Evolutionary conservation across 2,888 invertebrate species (phyloP), one percentile per base, ranked within the genome.

Genomic region (Ptilodon capucinus): DNA sequence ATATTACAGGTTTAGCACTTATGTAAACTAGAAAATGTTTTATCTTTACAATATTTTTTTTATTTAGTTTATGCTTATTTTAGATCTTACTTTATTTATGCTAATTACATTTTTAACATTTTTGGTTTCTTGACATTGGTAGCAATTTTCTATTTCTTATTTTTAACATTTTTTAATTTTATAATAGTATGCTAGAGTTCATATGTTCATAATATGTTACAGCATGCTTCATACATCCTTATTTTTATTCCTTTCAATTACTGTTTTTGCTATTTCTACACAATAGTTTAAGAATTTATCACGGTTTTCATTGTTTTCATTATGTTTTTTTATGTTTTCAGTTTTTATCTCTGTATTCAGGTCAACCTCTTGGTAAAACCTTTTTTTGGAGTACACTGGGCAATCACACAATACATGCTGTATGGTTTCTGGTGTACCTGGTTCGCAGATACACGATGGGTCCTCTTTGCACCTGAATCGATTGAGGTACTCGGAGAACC

Each of bases 381-480:
- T 21, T 6, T 6, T 6, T 16, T 4, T 13, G 3, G n/a, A 8
- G 25, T 25, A 14, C 2, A 30, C n/a, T n/a, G 43, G 43, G 18
- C 28, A 38, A 1, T 43, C 36, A 4, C 13, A 1, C 4, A 43
- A 9, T 6, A 43, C 0, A n/a, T 43, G 43, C 1, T 6, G 0
- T 11, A 43, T n/a, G 2, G 25, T 38, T 16, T 43, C 36, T 5
- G 13, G 2, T 4, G 3, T 3, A 11, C 5, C n/a, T 0, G 47
- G 45, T 1, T 49, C 46, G 14, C 55, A 55, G 18, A 14, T n/a
- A 34, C 51, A 51, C 17, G 46, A 44, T 9, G 46, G 51, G 32
- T 17, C 46, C 28, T 51, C 48, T n/a, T 46, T 51, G 9, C 46
- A 46, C 13, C 23, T 39, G 32, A 49, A 50, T 1, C 54, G 19